Base-by-base conservation (phyloP, 2,888 invertebrate species). In the Troides helena region DNA sequence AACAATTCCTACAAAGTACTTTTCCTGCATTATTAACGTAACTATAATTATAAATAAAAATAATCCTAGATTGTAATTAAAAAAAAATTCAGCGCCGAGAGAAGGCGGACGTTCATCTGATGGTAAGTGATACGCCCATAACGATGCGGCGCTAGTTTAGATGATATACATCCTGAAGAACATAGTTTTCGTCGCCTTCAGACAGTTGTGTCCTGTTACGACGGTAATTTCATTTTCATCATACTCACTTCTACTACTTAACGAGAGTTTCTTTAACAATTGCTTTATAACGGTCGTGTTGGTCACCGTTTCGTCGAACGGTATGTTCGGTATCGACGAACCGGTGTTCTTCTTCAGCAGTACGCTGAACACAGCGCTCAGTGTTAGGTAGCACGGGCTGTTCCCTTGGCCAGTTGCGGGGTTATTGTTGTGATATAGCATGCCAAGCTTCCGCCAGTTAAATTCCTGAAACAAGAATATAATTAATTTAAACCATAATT, bases 381-480 rank as follows among this genome's bases (percentile, higher is more conserved):
- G 88, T 6, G 95, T 95, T 81, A 97, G 95, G 84, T 95, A 96
- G 80, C 97, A 97, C 67, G 95, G 94, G 64, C 97, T 96, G 85
- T 96, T 95, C 10, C 97, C 96, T 72, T 94, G 89, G 7, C 94
- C 94, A 25, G 93, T 93, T 0, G 92, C 86, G 18, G 93, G 88
- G 43, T 94, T 94, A 79, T 95, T 93, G 88, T 97, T 96, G 87
- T 96, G 95, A 82, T 95, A 96, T 62, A 97, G 88, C 80, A 97
- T 93, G 0, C 95, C 96, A 2, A 95, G 93, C 62, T 94, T 93
- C 18, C 94, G 94, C 97, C 97, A 97, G 69, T 95, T 95, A 84
- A 96, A 97, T 74, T 94, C 94, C 93, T 93, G 89, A 0, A 91
- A 90, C 90, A 90, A 86, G 65, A 36, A 70, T 43, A 36, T n/a